Percentiles rank a stretch among this genome's conserved stretches.
Conservation (phyloP, 2,888 invertebrate genomes). For the Noctua comes region DNA sequence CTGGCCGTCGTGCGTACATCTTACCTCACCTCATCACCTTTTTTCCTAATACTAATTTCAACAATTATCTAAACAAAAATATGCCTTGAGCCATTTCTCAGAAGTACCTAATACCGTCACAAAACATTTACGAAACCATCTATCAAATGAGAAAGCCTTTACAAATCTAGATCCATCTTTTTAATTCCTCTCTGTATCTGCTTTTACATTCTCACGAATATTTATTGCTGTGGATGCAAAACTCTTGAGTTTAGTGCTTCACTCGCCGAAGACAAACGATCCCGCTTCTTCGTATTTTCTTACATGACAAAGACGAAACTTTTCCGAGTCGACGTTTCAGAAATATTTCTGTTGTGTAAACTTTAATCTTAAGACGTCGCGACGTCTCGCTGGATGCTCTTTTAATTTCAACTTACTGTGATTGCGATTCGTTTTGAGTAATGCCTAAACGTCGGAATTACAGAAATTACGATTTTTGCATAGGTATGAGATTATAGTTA, state of each 20-base stretch:
- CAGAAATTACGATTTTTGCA: not conserved
- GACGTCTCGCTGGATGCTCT: conserved; percentile 57
- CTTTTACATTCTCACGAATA: conserved; percentile 75
- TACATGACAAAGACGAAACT: conserved; percentile 87
- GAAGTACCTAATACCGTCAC: not conserved
- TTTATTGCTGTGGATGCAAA: conserved; percentile 82
- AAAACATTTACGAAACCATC: conserved; percentile 31
- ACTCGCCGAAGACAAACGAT: conserved; percentile 82
- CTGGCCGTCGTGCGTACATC: too few relatives aligned
- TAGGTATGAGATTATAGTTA: not conserved
- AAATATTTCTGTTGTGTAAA: conserved; percentile 83
- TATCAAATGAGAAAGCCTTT: conserved; percentile 53
- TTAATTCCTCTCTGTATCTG: conserved; percentile 66
- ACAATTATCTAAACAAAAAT: not conserved
- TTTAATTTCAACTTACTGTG: conserved; percentile 68
- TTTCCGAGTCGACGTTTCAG: conserved; percentile 80
- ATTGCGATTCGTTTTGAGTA: conserved; percentile 37
- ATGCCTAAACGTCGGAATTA: conserved; percentile 8
- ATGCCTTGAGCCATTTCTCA: not conserved
- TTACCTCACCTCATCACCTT: too few relatives aligned
- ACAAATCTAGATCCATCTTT: conserved; percentile 67
- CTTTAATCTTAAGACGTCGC: conserved; percentile 74
- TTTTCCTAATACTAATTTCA: not conserved
- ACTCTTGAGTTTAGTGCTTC: conserved; percentile 77
- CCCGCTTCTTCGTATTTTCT: conserved; percentile 81